A percentile compares a stretch with the other conserved stretches of the same genome.
Evolutionary conservation across 2,113 vertebrate genomes (phyloP).

Genomic region (Ranitomeya imitator): DNA sequence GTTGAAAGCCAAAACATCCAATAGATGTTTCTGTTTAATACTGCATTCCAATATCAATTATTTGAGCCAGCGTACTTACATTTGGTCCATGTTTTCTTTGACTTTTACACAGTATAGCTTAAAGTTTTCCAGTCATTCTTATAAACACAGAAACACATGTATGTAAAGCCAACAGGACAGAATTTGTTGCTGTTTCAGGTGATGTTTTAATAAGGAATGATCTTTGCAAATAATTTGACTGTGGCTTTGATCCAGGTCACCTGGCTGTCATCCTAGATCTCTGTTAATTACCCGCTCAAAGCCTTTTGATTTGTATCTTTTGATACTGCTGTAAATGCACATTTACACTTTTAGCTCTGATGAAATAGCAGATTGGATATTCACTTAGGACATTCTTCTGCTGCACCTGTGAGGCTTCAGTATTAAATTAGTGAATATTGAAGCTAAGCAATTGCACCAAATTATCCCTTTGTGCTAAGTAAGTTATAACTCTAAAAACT

Average conservation of each 20-base stretch:
- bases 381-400: slow-evolving; percentile 24
- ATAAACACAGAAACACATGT: background rate
- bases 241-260: slow-evolving; percentile 53
- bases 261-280: slow-evolving; percentile 51
- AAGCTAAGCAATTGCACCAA: slow-evolving; percentile 23
- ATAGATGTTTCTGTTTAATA: background rate
- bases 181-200: slow-evolving; percentile 40
- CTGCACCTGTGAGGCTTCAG: background rate
- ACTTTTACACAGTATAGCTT: background rate
- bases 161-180: slow-evolving; percentile 10
- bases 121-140: background rate
- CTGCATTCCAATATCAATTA: background rate
- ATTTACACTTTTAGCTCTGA: slow-evolving; percentile 49
- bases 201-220: slow-evolving; percentile 54
- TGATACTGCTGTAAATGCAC: slow-evolving; percentile 51
- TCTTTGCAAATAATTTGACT: slow-evolving; percentile 49
- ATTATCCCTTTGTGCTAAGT: slow-evolving; percentile 50
- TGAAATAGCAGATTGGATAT: slow-evolving; percentile 55
- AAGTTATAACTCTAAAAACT: slow-evolving; percentile 18
- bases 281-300: slow-evolving; percentile 46
- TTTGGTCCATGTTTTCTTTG: background rate
- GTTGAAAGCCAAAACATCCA: background rate
- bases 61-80: background rate
- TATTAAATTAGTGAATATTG: slow-evolving; percentile 39
- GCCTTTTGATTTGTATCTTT: slow-evolving; percentile 49